phyloP scores from a whole-genome alignment of 2,113 vertebrate genomes.

The Sebastes fasciatus region DNA sequence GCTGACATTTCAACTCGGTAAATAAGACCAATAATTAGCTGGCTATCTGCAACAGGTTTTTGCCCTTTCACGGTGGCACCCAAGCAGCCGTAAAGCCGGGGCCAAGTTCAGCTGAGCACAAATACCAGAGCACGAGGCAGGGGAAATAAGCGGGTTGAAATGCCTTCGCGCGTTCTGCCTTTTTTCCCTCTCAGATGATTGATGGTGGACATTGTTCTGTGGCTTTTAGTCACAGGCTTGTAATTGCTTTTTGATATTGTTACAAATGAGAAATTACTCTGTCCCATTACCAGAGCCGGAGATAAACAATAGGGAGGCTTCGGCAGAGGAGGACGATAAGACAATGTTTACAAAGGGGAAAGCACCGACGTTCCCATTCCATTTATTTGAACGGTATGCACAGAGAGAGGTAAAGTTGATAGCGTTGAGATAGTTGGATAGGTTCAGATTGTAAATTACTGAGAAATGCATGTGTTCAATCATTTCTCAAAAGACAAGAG shows the following conservation, averaged over 20 bases:
- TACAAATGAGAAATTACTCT: slow-evolving; percentile 84
- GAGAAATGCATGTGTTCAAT: not conserved
- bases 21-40: slow-evolving; percentile 66
- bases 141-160: slow-evolving; percentile 64
- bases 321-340: slow-evolving; percentile 56
- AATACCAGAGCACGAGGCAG: slow-evolving; percentile 61
- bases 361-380: slow-evolving; percentile 38
- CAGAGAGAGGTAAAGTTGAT: slow-evolving; percentile 12
- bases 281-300: slow-evolving; percentile 75
- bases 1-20: slow-evolving; percentile 58
- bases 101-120: slow-evolving; percentile 64
- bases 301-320: slow-evolving; percentile 78
- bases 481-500: slow-evolving; percentile 18
- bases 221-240: slow-evolving; percentile 80
- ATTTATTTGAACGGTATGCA: slow-evolving; percentile 27
- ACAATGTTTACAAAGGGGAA: slow-evolving; percentile 37
- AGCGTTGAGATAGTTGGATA: slow-evolving; percentile 6
- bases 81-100: slow-evolving; percentile 42
- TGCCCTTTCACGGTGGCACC: slow-evolving; percentile 59
- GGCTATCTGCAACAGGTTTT: slow-evolving; percentile 46
- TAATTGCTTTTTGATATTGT: slow-evolving; percentile 86
- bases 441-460: slow-evolving; percentile 21
- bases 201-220: slow-evolving; percentile 82
- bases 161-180: slow-evolving; percentile 46
- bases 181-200: slow-evolving; percentile 71